Conservation (phyloP, 2,113 vertebrate genomes). For the Erpornis zantholeuca region DNA sequence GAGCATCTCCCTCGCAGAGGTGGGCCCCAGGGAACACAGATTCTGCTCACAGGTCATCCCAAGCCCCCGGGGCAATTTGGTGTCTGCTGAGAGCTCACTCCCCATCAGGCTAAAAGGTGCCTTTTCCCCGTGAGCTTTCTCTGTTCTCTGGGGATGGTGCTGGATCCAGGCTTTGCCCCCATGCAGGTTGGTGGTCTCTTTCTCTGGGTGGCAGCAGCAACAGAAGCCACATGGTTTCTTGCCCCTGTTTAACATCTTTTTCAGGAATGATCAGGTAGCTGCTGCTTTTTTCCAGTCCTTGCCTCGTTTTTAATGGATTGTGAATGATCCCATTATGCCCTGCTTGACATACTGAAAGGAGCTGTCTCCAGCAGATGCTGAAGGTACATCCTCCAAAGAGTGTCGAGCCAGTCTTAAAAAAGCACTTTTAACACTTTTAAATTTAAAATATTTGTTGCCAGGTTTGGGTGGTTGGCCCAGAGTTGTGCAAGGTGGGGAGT, state of each 20-base stretch:
- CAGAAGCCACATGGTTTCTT: neutral
- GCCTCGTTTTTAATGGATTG: neutral
- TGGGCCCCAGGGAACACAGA: neutral
- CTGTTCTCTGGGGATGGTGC: neutral
- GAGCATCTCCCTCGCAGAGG: neutral
- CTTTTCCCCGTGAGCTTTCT: neutral
- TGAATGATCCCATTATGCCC: neutral
- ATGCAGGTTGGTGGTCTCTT: neutral
- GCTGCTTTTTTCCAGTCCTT: neutral
- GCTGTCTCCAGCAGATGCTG: neutral
- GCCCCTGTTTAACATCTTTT: neutral
- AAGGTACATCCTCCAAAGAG: neutral
- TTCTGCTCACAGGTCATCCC: neutral
- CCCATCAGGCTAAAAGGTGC: fast-evolving
- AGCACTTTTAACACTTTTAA: neutral
- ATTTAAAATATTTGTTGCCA: neutral
- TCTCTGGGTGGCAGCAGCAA: neutral
- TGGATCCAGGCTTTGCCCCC: fast-evolving
- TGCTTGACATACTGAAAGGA: neutral
- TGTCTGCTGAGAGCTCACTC: neutral
- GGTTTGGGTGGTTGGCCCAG: neutral
- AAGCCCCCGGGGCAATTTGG: neutral
- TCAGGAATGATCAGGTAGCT: neutral
- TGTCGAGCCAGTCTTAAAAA: neutral
- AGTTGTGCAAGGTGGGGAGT: fast-evolving